phyloP scores from a whole-genome alignment of 1,140 invertebrate genomes.

The Formica exsecta region DNA sequence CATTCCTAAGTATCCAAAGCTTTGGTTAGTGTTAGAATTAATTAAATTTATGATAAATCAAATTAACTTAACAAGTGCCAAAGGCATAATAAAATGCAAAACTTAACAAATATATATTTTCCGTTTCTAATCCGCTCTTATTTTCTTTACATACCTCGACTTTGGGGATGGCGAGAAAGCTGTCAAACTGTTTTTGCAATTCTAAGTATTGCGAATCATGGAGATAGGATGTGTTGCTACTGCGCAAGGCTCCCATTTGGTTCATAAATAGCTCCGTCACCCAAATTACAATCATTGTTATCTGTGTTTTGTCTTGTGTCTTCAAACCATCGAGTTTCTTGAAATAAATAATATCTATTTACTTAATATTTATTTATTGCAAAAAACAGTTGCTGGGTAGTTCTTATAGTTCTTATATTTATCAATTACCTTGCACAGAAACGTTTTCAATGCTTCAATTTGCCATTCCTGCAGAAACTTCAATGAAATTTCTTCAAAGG shows the following conservation, averaged over 20 bases:
- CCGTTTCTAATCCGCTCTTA: neutral
- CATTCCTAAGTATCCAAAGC: conserved; percentile 87
- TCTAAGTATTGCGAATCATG: conserved; percentile 87
- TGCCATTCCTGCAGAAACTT: conserved; percentile 95
- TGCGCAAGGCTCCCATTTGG: conserved; percentile 91
- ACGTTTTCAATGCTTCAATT: conserved; percentile 94
- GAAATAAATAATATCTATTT: conserved; percentile 69
- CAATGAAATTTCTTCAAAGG: conserved; percentile 97
- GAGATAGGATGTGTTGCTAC: conserved; percentile 82
- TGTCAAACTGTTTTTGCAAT: conserved; percentile 94
- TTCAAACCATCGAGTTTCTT: conserved; percentile 88
- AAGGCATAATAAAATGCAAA: neutral
- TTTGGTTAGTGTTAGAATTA: neutral
- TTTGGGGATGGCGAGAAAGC: conserved; percentile 89
- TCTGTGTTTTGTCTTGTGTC: conserved; percentile 91
- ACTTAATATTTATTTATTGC: conserved; percentile 73
- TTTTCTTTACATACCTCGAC: conserved; percentile 85
- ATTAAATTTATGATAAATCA: conserved; percentile 27
- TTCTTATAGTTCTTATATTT: neutral
- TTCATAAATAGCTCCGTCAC: conserved; percentile 96
- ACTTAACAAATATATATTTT: neutral
- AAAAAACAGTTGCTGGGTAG: neutral
- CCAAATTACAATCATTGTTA: conserved; percentile 97
- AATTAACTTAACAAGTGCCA: conserved; percentile 16
- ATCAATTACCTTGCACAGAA: conserved; percentile 90